phyloP scores from a whole-genome alignment of 2,888 invertebrate genomes.

The Chrysopilus asiliformis region DNA sequence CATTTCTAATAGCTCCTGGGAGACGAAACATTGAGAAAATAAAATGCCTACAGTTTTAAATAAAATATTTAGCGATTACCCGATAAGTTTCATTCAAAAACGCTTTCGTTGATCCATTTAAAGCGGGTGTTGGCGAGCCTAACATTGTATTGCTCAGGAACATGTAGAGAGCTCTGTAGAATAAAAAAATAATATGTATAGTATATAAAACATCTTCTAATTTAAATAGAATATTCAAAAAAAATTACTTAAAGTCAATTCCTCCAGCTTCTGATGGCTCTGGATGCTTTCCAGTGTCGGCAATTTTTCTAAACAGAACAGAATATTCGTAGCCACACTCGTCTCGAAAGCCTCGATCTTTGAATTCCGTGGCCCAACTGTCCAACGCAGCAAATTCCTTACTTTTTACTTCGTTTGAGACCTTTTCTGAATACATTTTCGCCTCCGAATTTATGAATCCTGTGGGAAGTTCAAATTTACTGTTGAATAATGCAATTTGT shows the following conservation, averaged over 20 bases:
- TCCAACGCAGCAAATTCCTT: conserved; percentile 22
- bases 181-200: not conserved
- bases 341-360: conserved; percentile 14
- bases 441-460: conserved; percentile 21
- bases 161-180: conserved; percentile 23
- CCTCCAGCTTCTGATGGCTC: conserved; percentile 12
- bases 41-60: no score
- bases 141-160: conserved; percentile 26
- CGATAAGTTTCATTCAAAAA: no score
- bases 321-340: conserved; percentile 25
- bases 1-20: no score
- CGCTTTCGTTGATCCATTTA: conserved; percentile 15
- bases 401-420: conserved; percentile 23
- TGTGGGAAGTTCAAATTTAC: conserved; percentile 7
- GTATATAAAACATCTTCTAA: not conserved
- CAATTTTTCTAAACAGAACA: conserved; percentile 21
- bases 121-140: conserved; percentile 25
- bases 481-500: not conserved
- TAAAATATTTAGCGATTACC: no score
- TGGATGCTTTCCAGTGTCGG: conserved; percentile 21
- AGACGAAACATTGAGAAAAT: no score
- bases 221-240: no score
- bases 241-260: conserved; percentile 15
- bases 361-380: conserved; percentile 24
- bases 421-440: conserved; percentile 18